phyloP scores from a whole-genome alignment of 1,140 invertebrate genomes.

The Lasioglossum albipes region DNA sequence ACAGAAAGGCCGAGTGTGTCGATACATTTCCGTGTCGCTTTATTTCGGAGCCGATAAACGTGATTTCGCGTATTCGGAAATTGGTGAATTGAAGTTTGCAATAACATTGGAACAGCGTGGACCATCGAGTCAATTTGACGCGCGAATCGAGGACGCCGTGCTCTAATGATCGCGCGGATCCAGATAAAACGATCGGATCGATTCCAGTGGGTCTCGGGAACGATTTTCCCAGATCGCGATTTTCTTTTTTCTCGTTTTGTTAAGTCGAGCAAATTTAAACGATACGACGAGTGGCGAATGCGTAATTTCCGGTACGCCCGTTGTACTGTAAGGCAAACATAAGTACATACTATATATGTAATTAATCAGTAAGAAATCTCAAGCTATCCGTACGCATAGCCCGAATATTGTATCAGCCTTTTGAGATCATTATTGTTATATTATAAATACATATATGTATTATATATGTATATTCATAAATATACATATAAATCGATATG shows the following conservation, averaged over 20 bases:
- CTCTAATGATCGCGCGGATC: neutral
- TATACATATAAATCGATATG: constrained; percentile 40
- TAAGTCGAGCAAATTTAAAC: neutral
- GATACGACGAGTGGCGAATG: neutral
- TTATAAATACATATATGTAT: constrained; percentile 55
- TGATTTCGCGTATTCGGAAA: too few species aligned
- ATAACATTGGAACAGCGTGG: too few species aligned
- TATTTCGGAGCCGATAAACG: too few species aligned
- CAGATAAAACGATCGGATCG: too few species aligned
- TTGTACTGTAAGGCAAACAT: constrained; percentile 34
- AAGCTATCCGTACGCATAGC: constrained; percentile 65
- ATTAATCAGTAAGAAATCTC: constrained; percentile 61
- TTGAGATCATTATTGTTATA: constrained; percentile 68
- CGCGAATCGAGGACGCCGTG: neutral
- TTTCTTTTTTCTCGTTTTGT: neutral
- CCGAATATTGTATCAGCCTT: constrained; percentile 66
- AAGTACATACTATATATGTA: constrained; percentile 55
- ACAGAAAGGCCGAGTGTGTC: too few species aligned
- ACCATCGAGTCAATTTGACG: neutral
- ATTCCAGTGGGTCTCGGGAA: too few species aligned
- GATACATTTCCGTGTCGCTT: too few species aligned
- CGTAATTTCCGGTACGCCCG: constrained; percentile 17
- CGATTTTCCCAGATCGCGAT: too few species aligned
- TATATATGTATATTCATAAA: constrained; percentile 52
- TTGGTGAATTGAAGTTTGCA: too few species aligned